Conservation (phyloP, 2,888 invertebrate species). For the Yponomeuta evonymella region DNA sequence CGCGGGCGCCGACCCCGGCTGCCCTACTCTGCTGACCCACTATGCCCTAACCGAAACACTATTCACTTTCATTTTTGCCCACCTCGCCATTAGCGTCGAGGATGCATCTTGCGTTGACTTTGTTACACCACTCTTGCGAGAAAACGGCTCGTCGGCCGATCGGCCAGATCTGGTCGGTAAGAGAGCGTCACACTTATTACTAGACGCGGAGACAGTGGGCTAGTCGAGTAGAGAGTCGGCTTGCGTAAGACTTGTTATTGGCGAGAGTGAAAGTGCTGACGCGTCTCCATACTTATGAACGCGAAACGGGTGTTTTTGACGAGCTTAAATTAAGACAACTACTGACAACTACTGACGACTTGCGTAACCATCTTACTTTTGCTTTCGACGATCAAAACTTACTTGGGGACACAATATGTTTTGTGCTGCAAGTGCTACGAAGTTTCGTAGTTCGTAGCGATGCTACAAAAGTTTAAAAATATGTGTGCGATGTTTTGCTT, state of each 20-base stretch:
- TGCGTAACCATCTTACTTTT: constrained; percentile 50
- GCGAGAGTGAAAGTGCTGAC: constrained; percentile 71
- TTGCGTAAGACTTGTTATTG: constrained; percentile 70
- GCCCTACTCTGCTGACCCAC: constrained; percentile 74
- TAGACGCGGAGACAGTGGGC: constrained; percentile 11
- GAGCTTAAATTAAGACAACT: constrained; percentile 63
- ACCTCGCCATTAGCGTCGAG: constrained; percentile 60
- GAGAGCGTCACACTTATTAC: not conserved
- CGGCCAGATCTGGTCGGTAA: no score
- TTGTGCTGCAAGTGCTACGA: constrained; percentile 7
- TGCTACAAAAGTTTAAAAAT: constrained; percentile 9
- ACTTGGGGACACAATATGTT: not conserved
- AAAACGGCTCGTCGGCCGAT: constrained; percentile 12
- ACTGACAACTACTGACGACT: constrained; percentile 53
- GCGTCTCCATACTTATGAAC: constrained; percentile 69
- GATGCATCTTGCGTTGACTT: constrained; percentile 54
- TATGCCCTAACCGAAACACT: constrained; percentile 63
- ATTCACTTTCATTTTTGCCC: constrained; percentile 68
- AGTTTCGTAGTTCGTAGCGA: constrained; percentile 5
- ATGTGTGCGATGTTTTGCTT: no score
- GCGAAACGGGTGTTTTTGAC: constrained; percentile 54
- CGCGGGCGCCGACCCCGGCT: constrained; percentile 71
- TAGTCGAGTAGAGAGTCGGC: constrained; percentile 54
- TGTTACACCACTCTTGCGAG: constrained; percentile 41
- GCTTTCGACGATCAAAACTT: constrained; percentile 42